Evolutionary conservation across 2,113 vertebrate species (phyloP).

Genomic region (Cinclus cinclus): DNA sequence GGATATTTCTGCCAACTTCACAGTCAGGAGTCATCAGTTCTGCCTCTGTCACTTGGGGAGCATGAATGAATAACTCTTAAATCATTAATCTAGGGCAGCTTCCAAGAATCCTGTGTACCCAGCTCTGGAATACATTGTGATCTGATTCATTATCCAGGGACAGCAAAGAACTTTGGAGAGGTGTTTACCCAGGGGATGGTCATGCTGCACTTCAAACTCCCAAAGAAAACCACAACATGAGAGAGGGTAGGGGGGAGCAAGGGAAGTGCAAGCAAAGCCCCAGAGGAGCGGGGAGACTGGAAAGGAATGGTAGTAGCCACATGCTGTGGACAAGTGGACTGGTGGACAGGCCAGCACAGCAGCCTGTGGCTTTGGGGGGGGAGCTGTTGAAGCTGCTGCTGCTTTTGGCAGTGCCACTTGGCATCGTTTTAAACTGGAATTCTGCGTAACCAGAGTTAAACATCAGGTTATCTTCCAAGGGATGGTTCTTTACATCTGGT

Average conservation of each 20-base stretch:
- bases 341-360: not conserved
- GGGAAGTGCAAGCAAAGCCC: not conserved
- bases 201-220: not conserved
- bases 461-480: not conserved
- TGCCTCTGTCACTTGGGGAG: not conserved
- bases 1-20: not conserved
- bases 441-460: not conserved
- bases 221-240: not conserved
- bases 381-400: not conserved
- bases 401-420: not conserved
- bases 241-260: not conserved
- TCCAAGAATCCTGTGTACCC: constrained; percentile 1
- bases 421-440: not conserved
- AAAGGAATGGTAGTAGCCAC: not conserved
- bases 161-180: not conserved
- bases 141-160: not conserved
- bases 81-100: not conserved
- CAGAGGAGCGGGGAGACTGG: not conserved
- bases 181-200: not conserved
- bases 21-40: not conserved
- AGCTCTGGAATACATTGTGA: not conserved
- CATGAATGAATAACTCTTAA: constrained; percentile 10
- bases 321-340: not conserved
- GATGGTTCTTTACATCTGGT: not conserved
- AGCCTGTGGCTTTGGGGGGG: not conserved